Conservation (phyloP, 2,797 vertebrate genomes). For the Melanotaenia parkinsoni region DNA sequence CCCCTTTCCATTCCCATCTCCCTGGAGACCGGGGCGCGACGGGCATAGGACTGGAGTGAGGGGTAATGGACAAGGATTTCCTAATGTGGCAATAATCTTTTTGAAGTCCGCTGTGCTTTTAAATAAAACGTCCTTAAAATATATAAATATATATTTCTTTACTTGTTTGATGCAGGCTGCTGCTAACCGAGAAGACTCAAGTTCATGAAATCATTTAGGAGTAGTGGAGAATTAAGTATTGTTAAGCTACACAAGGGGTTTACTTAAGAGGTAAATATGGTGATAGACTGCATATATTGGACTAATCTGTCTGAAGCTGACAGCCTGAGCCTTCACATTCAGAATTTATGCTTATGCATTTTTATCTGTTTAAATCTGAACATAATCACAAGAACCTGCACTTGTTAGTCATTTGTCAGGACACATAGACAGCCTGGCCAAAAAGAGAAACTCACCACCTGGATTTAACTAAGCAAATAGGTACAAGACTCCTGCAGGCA, state of each 20-base stretch:
- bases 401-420: too few relatives aligned
- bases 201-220: background rate
- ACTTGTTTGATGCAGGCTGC: background rate
- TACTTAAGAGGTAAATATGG: too few relatives aligned
- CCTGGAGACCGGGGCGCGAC: constrained; percentile 87
- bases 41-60: constrained; percentile 68
- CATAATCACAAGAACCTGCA: too few relatives aligned
- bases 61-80: constrained; percentile 36
- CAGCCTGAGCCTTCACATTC: too few relatives aligned
- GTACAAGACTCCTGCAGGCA: too few relatives aligned
- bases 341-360: too few relatives aligned
- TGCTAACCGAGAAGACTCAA: background rate
- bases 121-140: background rate
- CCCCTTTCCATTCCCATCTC: constrained; percentile 87
- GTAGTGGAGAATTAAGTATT: background rate
- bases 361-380: too few relatives aligned
- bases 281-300: background rate
- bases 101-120: background rate
- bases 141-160: background rate
- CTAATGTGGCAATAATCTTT: constrained; percentile 5
- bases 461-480: too few relatives aligned
- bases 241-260: background rate
- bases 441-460: too few relatives aligned
- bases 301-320: background rate
- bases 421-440: too few relatives aligned